These are phyloP conservation scores for Forbesichthys papilliferus DNA, from an alignment of 2,113 vertebrate genomes.

Conservation along the genomic window DNA sequence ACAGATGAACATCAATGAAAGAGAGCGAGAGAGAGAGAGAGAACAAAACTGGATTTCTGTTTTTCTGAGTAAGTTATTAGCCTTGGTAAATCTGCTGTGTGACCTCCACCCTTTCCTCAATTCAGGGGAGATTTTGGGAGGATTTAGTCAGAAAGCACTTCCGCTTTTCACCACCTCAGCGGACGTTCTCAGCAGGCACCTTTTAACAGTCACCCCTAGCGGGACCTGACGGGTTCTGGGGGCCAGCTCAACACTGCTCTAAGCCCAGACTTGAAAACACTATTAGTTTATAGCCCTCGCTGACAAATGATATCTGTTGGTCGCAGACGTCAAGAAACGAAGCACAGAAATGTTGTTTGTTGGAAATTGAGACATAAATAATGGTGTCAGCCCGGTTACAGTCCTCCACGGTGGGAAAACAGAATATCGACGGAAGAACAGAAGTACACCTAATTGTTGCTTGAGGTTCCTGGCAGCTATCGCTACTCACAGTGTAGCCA, in stretches of 20 bases:
- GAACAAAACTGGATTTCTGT: not conserved
- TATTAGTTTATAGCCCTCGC: conserved; percentile 11
- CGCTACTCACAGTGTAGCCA: not conserved
- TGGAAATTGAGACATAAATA: conserved; percentile 16
- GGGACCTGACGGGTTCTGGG: conserved; percentile 20
- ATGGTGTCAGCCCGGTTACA: not conserved
- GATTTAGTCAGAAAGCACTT: conserved; percentile 49
- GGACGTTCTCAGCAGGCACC: conserved; percentile 37
- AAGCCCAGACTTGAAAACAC: conserved; percentile 17
- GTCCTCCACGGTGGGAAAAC: not conserved
- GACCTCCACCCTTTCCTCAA: conserved; percentile 38
- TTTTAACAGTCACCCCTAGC: conserved; percentile 24
- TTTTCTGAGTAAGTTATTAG: conserved; percentile 32
- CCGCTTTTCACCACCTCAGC: conserved; percentile 39
- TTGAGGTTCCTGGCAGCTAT: conserved; percentile 26
- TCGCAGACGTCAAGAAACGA: not conserved
- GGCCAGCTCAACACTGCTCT: conserved; percentile 18
- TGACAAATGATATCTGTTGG: conserved; percentile 20
- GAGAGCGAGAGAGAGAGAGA: not conserved
- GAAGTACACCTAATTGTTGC: conserved; percentile 7
- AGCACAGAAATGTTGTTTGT: conserved; percentile 21
- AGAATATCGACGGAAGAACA: not conserved
- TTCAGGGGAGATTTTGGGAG: conserved; percentile 35
- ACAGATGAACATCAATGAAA: conserved; percentile 16
- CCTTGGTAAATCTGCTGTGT: conserved; percentile 29